These are phyloP conservation scores for Agrotis clavis DNA, from an alignment of 2,888 invertebrate species.

Conservation along the genomic window DNA sequence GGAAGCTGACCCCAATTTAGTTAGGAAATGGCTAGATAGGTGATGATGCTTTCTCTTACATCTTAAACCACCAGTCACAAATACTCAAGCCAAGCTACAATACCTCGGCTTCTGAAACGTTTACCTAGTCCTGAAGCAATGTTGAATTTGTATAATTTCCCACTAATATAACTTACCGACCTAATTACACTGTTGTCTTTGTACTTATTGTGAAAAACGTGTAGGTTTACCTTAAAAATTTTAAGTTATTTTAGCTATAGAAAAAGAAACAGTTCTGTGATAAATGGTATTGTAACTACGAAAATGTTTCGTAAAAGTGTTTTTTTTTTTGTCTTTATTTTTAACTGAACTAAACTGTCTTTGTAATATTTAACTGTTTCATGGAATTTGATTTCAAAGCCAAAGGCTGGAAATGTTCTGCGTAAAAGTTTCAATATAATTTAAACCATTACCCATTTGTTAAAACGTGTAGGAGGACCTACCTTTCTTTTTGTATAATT, in stretches of 20 bases:
- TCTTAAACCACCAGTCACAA: not conserved
- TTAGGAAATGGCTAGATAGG: too few relatives aligned
- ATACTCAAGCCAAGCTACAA: conserved; percentile 3
- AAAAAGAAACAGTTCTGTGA: too few relatives aligned
- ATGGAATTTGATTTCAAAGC: too few relatives aligned
- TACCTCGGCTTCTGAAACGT: conserved; percentile 11
- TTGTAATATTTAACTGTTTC: too few relatives aligned
- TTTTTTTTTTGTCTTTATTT: not conserved
- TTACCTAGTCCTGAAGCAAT: conserved; percentile 5
- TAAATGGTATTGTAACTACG: not conserved
- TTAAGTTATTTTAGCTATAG: not conserved
- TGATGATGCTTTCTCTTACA: not conserved
- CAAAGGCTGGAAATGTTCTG: too few relatives aligned
- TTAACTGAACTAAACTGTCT: too few relatives aligned
- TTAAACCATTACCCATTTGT: too few relatives aligned
- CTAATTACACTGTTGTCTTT: not conserved
- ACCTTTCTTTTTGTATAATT: too few relatives aligned
- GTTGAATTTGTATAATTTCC: conserved; percentile 42
- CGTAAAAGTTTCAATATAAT: too few relatives aligned
- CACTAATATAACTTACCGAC: conserved; percentile 15
- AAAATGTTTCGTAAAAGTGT: not conserved
- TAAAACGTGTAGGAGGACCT: too few relatives aligned
- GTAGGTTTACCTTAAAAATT: not conserved
- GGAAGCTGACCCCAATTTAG: too few relatives aligned
- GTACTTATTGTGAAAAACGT: not conserved